Conservation (phyloP, 1,140 invertebrate genomes). For the Anthonomus grandis region DNA sequence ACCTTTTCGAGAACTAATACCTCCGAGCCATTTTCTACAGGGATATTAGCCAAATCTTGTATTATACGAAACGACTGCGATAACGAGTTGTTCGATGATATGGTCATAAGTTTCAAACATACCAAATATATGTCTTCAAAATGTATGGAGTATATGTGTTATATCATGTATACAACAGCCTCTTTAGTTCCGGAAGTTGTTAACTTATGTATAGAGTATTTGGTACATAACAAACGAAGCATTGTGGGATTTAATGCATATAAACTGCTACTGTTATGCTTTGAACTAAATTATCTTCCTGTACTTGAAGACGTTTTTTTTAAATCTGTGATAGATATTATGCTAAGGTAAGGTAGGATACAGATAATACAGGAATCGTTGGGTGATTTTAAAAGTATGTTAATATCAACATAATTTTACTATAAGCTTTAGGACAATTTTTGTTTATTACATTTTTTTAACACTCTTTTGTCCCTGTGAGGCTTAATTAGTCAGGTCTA, state of each 20-base stretch:
- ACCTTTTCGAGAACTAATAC: too few species aligned
- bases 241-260: slow-evolving; percentile 52
- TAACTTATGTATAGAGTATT: slow-evolving; percentile 49
- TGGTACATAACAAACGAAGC: slow-evolving; percentile 44
- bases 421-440: too few species aligned
- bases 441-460: too few species aligned
- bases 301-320: slow-evolving; percentile 45
- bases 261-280: slow-evolving; percentile 51
- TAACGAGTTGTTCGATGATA: slow-evolving; percentile 16
- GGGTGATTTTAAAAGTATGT: too few species aligned
- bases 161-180: slow-evolving; percentile 44
- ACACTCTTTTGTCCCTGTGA: too few species aligned
- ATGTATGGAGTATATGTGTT: slow-evolving; percentile 47
- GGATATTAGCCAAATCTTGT: slow-evolving; percentile 19
- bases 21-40: not conserved
- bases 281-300: slow-evolving; percentile 50
- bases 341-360: slow-evolving; percentile 44
- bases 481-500: too few species aligned
- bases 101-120: slow-evolving; percentile 15
- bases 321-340: slow-evolving; percentile 34
- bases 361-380: too few species aligned
- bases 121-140: slow-evolving; percentile 45
- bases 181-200: slow-evolving; percentile 48
- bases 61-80: slow-evolving; percentile 18
- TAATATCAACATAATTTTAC: too few species aligned